phyloP scores from a whole-genome alignment of 2,113 vertebrate genomes.

The Rissa tridactyla region DNA sequence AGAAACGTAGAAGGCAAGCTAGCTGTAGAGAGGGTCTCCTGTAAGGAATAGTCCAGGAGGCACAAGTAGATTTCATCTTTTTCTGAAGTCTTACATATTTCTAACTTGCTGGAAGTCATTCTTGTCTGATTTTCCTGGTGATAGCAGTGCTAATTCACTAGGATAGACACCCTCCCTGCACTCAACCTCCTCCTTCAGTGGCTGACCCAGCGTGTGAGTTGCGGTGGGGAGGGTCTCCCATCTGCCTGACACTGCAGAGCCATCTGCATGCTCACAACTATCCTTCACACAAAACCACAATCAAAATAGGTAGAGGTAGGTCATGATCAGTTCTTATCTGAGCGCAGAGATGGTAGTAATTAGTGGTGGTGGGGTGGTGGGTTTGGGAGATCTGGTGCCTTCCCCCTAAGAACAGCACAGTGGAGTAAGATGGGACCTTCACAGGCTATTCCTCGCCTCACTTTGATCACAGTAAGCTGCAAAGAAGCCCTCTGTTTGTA shows the following conservation, averaged over 20 bases:
- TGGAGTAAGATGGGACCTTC: neutral
- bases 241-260: neutral
- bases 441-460: neutral
- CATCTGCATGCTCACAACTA: neutral
- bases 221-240: neutral
- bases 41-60: neutral
- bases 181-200: neutral
- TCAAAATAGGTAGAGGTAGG: neutral
- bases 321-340: neutral
- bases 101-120: neutral
- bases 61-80: neutral
- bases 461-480: neutral
- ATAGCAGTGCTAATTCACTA: neutral
- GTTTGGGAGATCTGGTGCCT: neutral
- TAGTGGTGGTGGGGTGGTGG: neutral
- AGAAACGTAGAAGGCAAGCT: neutral
- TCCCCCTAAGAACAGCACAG: neutral
- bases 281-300: neutral
- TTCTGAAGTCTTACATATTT: neutral
- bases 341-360: neutral
- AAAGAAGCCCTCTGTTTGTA: neutral
- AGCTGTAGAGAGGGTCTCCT: neutral
- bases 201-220: accelerated
- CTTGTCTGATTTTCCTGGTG: neutral
- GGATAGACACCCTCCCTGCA: neutral